A percentile compares a stretch with the other conserved stretches of the same genome.
These are phyloP conservation scores for Turritopsis rubra DNA, from an alignment of 30 jellyfish, hydroid and myxozoan species.

Conservation along the genomic window DNA sequence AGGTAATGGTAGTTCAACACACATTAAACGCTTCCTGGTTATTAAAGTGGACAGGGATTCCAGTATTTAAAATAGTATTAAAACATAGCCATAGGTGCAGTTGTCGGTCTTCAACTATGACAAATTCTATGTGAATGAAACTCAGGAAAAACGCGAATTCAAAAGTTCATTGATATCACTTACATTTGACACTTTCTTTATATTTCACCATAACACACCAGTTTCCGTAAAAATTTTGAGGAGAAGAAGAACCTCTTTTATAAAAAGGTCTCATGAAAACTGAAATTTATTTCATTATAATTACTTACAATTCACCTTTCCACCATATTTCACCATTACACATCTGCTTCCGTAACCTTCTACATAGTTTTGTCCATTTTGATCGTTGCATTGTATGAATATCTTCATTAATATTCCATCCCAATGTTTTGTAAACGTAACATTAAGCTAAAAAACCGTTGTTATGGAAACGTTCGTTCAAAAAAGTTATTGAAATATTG, in stretches of 20 bases:
- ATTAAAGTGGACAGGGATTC: too few relatives aligned
- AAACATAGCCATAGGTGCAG: too few relatives aligned
- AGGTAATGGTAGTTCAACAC: too few relatives aligned
- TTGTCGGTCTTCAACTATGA: too few relatives aligned
- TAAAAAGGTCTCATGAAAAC: too few relatives aligned
- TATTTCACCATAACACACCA: constrained; percentile 8
- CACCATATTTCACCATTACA: constrained; percentile 13
- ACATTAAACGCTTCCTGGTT: not conserved
- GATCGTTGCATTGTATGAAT: constrained; percentile 2
- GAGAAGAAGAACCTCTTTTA: too few relatives aligned
- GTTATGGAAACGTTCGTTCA: too few relatives aligned
- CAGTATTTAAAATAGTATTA: too few relatives aligned
- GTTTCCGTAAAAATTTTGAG: not conserved
- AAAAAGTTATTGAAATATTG: too few relatives aligned
- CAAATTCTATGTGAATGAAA: too few relatives aligned
- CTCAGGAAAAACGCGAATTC: too few relatives aligned
- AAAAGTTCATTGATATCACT: not conserved
- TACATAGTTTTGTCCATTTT: not conserved
- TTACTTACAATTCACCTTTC: not conserved
- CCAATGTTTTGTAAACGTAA: not conserved
- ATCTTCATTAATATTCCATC: not conserved
- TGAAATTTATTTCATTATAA: too few relatives aligned
- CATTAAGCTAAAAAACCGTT: not conserved
- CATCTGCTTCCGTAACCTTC: not conserved
- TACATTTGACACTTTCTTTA: not conserved